Percentiles rank a stretch among this genome's conserved stretches.
These are phyloP conservation scores for Tadarida brasiliensis DNA, from an alignment of 2,797 vertebrate genomes.

Conservation along the genomic window DNA sequence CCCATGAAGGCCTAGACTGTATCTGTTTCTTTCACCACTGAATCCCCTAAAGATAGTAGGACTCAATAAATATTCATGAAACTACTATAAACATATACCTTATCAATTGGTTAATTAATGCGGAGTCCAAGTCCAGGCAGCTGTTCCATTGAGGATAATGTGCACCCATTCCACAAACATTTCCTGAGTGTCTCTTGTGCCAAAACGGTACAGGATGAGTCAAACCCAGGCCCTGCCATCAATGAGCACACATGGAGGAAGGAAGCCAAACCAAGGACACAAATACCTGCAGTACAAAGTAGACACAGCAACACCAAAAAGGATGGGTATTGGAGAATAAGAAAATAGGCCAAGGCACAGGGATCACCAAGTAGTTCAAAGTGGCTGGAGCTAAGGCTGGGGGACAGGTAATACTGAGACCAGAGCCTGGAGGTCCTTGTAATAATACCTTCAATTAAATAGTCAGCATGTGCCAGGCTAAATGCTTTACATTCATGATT, in stretches of 20 bases:
- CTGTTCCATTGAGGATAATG: slow-evolving; percentile 5
- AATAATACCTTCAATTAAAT: not conserved
- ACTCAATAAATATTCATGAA: slow-evolving; percentile 21
- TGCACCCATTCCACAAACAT: slow-evolving; percentile 6
- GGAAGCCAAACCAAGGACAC: slow-evolving; percentile 15
- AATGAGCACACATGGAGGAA: not conserved
- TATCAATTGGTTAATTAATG: slow-evolving; percentile 42
- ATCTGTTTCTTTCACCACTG: not conserved
- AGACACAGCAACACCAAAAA: not conserved
- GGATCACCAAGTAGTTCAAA: not conserved
- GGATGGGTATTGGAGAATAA: not conserved
- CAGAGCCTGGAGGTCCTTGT: not conserved
- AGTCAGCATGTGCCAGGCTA: not conserved
- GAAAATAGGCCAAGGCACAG: not conserved
- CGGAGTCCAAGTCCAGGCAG: not conserved
- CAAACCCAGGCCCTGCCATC: slow-evolving; percentile 11
- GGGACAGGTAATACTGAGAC: not conserved
- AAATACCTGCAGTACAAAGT: not conserved
- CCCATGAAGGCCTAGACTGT: not conserved
- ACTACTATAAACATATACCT: not conserved
- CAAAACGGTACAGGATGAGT: not conserved
- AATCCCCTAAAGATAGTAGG: not conserved
- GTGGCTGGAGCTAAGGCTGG: not conserved
- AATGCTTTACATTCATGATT: slow-evolving; percentile 1
- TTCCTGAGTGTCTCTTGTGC: slow-evolving; percentile 10